Evolutionary conservation across 2,113 vertebrate species (phyloP), one percentile per base, ranked within the genome.

Genomic region (Psephotus haematonotus): DNA sequence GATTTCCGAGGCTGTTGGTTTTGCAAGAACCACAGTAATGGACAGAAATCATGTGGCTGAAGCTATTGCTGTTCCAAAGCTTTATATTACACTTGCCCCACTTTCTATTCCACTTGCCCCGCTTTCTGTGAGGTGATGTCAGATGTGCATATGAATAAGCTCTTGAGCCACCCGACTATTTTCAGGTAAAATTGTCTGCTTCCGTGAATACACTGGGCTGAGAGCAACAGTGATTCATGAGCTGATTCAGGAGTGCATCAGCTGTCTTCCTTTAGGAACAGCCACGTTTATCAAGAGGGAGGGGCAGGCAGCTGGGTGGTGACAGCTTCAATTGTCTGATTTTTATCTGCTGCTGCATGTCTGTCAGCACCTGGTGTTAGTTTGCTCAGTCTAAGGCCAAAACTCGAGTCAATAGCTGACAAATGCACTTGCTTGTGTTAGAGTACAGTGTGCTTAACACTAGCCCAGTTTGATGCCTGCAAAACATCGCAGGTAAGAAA

Each of bases 151-250:
- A 41, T 63, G 82, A 94, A 70, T 86, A 83, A 86, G 62, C 47
- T 93, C 79, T 43, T 37, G 18, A 88, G 80, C 83, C 65, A 41
- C 65, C 47, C 59, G 44, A 70, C 65, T 93, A 55, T 92, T 95
- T 88, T 60, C 89, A 89, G 86, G 94, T 95, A 79, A 83, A 91
- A 87, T 50, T 71, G 29, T 47, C 55, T 71, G 33, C 62, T 84
- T 78, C 74, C 62, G 55, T 95, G 76, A 84, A 52, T 70, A 44
- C 7, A 1, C 24, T 24, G 44, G 35, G 2, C 65, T 75, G 83
- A 71, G 75, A 88, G 55, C n/a, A 64, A 23, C 80, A 44, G 83
- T 96, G 92, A 95, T 95, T 96, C 91, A 84, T 64, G 52, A 72
- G 50, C 86, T 92, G 96, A 84, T 92, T 89, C 65, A 63, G 69